A percentile compares a stretch with the other conserved stretches of the same genome.
These are phyloP conservation scores for Asarcornis scutulata DNA, from an alignment of 2,113 vertebrate genomes.

Conservation along the genomic window DNA sequence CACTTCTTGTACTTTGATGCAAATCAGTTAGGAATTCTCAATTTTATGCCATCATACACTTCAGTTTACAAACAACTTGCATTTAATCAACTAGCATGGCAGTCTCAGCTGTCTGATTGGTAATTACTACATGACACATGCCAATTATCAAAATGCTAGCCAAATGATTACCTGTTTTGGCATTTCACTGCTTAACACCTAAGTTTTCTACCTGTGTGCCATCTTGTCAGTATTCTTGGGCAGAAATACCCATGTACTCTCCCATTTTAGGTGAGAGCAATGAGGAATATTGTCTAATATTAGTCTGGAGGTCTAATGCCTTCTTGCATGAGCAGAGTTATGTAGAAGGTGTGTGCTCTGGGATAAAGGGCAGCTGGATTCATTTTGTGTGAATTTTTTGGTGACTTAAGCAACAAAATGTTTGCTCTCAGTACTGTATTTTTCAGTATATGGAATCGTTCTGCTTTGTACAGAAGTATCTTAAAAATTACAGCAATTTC, in stretches of 20 bases:
- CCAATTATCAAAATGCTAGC: not conserved
- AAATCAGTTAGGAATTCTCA: not conserved
- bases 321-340: not conserved
- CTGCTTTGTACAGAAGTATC: not conserved
- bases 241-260: not conserved
- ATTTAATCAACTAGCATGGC: not conserved
- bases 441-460: not conserved
- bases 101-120: not conserved
- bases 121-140: not conserved
- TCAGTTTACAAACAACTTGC: not conserved
- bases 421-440: not conserved
- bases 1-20: not conserved
- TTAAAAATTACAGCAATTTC: conserved; percentile 1
- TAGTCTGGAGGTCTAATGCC: not conserved
- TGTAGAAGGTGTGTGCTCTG: not conserved
- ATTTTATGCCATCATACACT: not conserved
- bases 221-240: not conserved
- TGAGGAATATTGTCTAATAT: not conserved
- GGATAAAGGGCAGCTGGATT: conserved; percentile 31
- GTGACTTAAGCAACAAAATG: not conserved
- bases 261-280: not conserved
- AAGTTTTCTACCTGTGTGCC: not conserved
- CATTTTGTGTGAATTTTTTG: conserved; percentile 31
- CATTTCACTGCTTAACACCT: not conserved
- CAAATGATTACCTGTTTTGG: not conserved